Evolutionary conservation across 2,113 vertebrate genomes (phyloP), one percentile per base, ranked within the genome.

Genomic region (Carassius carassius): DNA sequence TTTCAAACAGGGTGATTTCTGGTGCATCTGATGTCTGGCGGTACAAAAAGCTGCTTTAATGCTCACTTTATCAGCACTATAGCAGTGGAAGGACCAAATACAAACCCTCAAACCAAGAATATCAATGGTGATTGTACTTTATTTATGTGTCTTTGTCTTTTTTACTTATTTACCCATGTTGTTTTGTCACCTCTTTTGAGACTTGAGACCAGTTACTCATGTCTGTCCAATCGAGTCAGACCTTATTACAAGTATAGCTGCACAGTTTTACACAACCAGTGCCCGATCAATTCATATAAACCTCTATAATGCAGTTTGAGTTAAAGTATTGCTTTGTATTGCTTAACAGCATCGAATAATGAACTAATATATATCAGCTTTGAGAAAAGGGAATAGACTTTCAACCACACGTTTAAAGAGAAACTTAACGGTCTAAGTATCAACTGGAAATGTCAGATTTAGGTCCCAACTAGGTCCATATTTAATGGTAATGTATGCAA

Each of bases 61-160:
- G n/a, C 11, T 74, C 72, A 23, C 41, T 32, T 58, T 69, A 12
- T 10, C 56, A 79, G 56, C 29, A 62, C 77, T 79, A 79, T 58
- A 12, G 17, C 56, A 79, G 56, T 23, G 35, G 21, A 79, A 41
- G 56, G 41, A 81, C 16, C 79, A 67, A 81, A 81, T 21, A 13
- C 44, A 81, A 72, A 32, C 80, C 23, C 60, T 32, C 3, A 10
- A 77, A 58, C 37, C 11, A 49, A 32, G 37, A 19, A 49, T 49
- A 21, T 21, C 1, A 35, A 1, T 37, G 25, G 11, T 51, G 10
- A 69, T 69, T 80, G 14, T 47, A 25, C 47, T 2, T 82, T 72
- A 73, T 82, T 72, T 82, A 82, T 82, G 72, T 54, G 62, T 81
- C 41, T 14, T n/a, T 69, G 37, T 79, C 58, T 41, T 41, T 80